phyloP scores from a whole-genome alignment of 2,888 invertebrate genomes.

The Volucella inanis region DNA sequence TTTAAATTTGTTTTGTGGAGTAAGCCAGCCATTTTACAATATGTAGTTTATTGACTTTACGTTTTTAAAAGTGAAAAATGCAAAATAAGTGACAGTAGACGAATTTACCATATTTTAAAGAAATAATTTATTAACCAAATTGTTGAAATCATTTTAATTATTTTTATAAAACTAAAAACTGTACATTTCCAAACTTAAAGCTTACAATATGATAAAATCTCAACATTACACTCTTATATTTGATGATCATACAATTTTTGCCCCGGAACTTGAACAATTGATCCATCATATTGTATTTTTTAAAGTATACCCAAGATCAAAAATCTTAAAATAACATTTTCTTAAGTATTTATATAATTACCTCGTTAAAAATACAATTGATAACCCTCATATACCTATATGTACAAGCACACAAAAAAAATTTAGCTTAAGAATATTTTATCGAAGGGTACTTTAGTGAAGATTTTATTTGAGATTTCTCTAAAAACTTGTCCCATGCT shows the following conservation, averaged over 20 bases:
- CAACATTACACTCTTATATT: slow-evolving; percentile 31
- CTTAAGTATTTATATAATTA: neutral
- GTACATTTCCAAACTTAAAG: slow-evolving; percentile 12
- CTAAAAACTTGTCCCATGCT: slow-evolving; percentile 87
- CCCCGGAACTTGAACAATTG: slow-evolving; percentile 8
- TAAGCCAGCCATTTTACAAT: too few species aligned
- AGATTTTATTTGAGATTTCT: slow-evolving; percentile 87
- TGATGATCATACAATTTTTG: slow-evolving; percentile 27
- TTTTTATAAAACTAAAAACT: neutral
- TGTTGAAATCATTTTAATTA: neutral
- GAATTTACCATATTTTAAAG: too few species aligned
- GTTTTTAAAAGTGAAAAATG: too few species aligned
- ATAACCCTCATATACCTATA: slow-evolving; percentile 90
- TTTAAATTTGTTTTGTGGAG: too few species aligned
- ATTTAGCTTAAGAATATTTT: slow-evolving; percentile 87
- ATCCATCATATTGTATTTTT: slow-evolving; percentile 7
- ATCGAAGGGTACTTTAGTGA: slow-evolving; percentile 87
- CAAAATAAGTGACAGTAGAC: too few species aligned
- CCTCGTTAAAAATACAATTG: neutral
- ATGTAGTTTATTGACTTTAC: too few species aligned
- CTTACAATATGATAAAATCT: slow-evolving; percentile 3
- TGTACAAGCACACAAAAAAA: slow-evolving; percentile 90
- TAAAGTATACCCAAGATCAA: neutral
- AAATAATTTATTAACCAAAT: too few species aligned
- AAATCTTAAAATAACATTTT: slow-evolving; percentile 10